Base-by-base conservation (phyloP, 1,140 invertebrate species). In the Heliconius melpomene region DNA sequence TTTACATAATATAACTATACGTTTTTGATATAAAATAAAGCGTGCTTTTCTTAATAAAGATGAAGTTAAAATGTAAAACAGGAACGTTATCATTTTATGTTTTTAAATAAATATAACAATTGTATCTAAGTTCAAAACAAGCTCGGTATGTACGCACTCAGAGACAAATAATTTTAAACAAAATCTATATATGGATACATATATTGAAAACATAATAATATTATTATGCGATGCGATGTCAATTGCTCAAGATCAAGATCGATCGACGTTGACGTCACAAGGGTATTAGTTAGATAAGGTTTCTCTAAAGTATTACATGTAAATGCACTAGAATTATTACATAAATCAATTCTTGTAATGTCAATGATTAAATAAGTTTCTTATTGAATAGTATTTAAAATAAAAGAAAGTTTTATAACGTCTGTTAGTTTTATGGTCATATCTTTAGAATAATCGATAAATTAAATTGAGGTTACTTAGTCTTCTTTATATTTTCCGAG, bases 181-280 rank as follows among this genome's bases (percentile, higher is more conserved):
- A 66, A 66, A 29, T 66, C 3, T 66, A 66, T 18, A 46, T 13
- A 75, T 60, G 18, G 29, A 60, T 38, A 23, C 1, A 9, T 23
- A 29, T 29, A 66, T 29, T n/a, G 46, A 18, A 50, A 77, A 70
- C 75, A 76, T 36, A 70, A 76, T 46, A 20, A n/a, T 60, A 38
- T 38, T 72, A 16, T 16, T 72, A 72, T 29, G 11, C 60, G n/a
- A 60, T 75, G 52, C 36, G 36, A 66, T 75, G 74, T 75, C 26
- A 76, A 60, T 60, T 60, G 54, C 54, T 60, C 54, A 60, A 52
- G 57, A 32, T 75, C 54, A 29, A 77, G 57, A 77, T 71, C 75
- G 75, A 70, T 77, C 60, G 23, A 16, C 36, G 38, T 36, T 77
- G 57, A 77, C 75, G 75, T 77, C 75, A 77, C n/a, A 71, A 66